These are phyloP conservation scores for Corythaixoides concolor DNA, from an alignment of 2,113 vertebrate genomes.

Conservation along the genomic window DNA sequence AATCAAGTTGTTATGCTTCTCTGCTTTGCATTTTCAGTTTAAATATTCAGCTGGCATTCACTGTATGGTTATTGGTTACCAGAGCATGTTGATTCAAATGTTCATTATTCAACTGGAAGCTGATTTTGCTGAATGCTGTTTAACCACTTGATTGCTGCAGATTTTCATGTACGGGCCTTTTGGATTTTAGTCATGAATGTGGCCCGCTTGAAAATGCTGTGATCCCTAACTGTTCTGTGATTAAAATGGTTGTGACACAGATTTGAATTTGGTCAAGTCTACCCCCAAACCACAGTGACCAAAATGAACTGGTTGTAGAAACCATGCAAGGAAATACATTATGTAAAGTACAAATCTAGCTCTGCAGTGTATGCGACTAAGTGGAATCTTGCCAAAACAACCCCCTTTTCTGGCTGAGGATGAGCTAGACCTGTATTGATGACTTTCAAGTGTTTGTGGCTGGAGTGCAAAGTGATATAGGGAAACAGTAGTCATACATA, in stretches of 20 bases:
- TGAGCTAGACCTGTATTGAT: slow-evolving; percentile 6
- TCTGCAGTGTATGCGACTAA: not conserved
- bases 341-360: not conserved
- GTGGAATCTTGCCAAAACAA: not conserved
- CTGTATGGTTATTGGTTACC: slow-evolving; percentile 31
- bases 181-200: slow-evolving; percentile 12
- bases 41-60: slow-evolving; percentile 5
- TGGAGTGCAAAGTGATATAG: not conserved
- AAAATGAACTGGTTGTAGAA: slow-evolving; percentile 52
- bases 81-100: slow-evolving; percentile 53
- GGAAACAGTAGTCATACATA: not conserved
- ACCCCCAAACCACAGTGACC: slow-evolving; percentile 40
- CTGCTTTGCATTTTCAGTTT: slow-evolving; percentile 41
- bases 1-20: slow-evolving; percentile 56
- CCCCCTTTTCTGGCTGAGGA: not conserved
- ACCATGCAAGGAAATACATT: not conserved
- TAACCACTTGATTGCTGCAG: slow-evolving; percentile 36
- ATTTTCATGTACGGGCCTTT: slow-evolving; percentile 4
- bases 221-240: not conserved
- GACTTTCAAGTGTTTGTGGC: slow-evolving; percentile 3
- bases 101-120: slow-evolving; percentile 30
- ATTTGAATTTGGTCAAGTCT: slow-evolving; percentile 18
- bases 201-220: slow-evolving; percentile 8
- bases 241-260: slow-evolving; percentile 33
- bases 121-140: slow-evolving; percentile 30